These are phyloP conservation scores for Zophobas atratus DNA, from an alignment of 1,140 invertebrate species.

Conservation along the genomic window DNA sequence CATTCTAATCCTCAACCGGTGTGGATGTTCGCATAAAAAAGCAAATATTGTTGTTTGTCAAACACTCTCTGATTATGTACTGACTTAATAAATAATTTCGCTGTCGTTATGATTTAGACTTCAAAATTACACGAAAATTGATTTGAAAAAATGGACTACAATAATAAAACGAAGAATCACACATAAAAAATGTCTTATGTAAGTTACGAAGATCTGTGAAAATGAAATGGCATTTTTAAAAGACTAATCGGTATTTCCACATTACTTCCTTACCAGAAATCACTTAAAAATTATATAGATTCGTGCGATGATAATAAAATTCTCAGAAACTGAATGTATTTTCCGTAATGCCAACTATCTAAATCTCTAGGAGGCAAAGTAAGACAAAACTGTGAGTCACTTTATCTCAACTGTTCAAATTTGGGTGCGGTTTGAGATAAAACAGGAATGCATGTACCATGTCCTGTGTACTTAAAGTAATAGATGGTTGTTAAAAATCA, in stretches of 20 bases:
- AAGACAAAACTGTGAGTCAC: neutral
- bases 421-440: conserved; percentile 26
- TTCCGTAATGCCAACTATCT: neutral
- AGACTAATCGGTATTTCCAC: no score
- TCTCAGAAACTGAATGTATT: neutral
- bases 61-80: conserved; percentile 65
- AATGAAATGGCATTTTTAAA: no score
- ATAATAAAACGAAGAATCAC: neutral
- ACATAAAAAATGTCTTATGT: neutral
- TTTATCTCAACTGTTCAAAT: conserved; percentile 21
- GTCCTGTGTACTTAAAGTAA: conserved; percentile 11
- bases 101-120: conserved; percentile 50
- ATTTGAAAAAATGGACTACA: neutral
- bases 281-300: no score
- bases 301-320: neutral
- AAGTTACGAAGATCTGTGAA: no score
- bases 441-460: conserved; percentile 15
- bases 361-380: neutral
- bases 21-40: conserved; percentile 62
- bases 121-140: neutral
- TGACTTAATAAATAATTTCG: conserved; percentile 65
- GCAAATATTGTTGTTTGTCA: conserved; percentile 67
- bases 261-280: no score
- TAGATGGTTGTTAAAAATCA: conserved; percentile 10
- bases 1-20: conserved; percentile 57